Base-by-base conservation (phyloP, 2,888 invertebrate genomes). In the Volucella inanis region DNA sequence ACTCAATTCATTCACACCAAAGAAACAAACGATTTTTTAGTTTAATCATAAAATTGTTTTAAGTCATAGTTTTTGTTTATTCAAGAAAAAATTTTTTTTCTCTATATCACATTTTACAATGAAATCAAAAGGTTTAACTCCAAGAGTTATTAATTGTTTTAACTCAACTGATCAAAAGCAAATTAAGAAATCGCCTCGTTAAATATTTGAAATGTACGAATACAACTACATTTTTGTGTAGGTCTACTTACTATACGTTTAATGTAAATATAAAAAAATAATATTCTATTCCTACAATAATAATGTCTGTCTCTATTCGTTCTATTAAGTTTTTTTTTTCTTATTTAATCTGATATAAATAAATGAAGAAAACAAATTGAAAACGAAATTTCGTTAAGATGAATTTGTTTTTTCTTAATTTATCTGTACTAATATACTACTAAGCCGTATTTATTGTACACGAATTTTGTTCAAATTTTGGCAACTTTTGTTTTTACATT, bases 81-180 rank as follows among this genome's bases (percentile, higher is more conserved):
- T 74, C 45, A 77, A 61, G 61, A 68, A 62, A 64, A 74, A 38
- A 41, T 76, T 61, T 67, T 31, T 22, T 80, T 61, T 80, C 65
- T 61, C 76, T 71, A 84, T 84, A 84, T 84, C 84, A 84, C 84
- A 84, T 65, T 80, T 75, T 67, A 74, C 59, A 84, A 84, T 70
- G 83, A 84, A 84, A 84, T 79, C 61, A 75, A 80, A 84, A 18
- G 14, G 65, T 72, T 54, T 49, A 52, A 52, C 22, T 61, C 6
- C n/a, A 43, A 39, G 45, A 68, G 54, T 15, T 4, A 31, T 31
- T 6, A 31, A 31, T 8, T 54, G 14, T 76, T 65, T 65, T 45
- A 43, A 64, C 39, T 70, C 49, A 49, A 64, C 22, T 61, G 18
- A 62, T 22, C 61, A 62, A 71, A 61, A 31, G 50, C 14, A 54